Evolutionary conservation across 37 sponge, comb jelly and placozoan genomes (phyloP), one percentile per base, ranked within the genome.

Genomic region (Amphimedon queenslandica): DNA sequence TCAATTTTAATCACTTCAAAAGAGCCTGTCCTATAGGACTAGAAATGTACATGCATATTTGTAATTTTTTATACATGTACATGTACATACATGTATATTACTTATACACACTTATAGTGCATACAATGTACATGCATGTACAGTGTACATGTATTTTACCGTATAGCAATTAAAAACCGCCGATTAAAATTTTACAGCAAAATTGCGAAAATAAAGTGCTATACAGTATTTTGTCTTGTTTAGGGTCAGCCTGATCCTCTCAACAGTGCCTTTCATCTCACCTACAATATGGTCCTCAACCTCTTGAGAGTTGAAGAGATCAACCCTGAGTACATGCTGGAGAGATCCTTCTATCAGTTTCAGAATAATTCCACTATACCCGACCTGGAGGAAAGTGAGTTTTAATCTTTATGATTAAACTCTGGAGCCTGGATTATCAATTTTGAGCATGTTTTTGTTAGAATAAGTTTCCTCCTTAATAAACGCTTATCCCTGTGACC

Each of bases 201-300:
- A n/a, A n/a, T n/a, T n/a, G n/a, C n/a, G n/a, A n/a, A n/a, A n/a
- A n/a, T n/a, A 47, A 18, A 8, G 13, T 18, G 8, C 53, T 47
- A 47, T 47, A 18, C 53, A 47, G 13, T 47, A 47, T 47, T 18
- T 47, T 18, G 13, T 18, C 13, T 8, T 58, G 34, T 40, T 56
- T 75, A 96, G 90, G 99, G 99, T 21, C 57, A 82, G 28, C 80
- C 99, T 23, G 90, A 98, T 63, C 93, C 99, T 16, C 82, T 98
- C 64, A 98, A 94, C 83, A 92, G 93, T 75, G 99, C 99, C 1
- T 98, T 98, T 78, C 90, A 88, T 57, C 80, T 94, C 37, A 98
- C 92, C 36, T 94, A 98, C 79, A 92, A 94, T 66, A 98, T 98
- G 99, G 96, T 94, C 37, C 83, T 98, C 40, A 98, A 98, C 84